Evolutionary conservation across 2,888 invertebrate species (phyloP), one percentile per base, ranked within the genome.

Genomic region (Orthonychiurus folsomi): DNA sequence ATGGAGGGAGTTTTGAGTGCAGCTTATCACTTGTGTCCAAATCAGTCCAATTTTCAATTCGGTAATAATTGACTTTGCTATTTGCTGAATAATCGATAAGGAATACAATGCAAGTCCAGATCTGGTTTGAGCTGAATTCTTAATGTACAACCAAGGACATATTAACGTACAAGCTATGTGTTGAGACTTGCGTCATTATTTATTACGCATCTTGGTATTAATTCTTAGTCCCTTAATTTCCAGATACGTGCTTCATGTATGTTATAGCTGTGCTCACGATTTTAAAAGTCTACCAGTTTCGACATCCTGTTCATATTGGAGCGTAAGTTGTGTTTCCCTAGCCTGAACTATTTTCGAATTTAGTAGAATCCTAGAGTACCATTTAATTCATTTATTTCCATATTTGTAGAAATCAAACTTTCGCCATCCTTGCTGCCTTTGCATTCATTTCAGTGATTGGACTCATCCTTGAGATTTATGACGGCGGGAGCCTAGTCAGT

Each of bases 171-270:
- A n/a, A n/a, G n/a, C n/a, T n/a, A n/a, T n/a, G n/a, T n/a, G n/a
- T n/a, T n/a, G n/a, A n/a, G n/a, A n/a, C n/a, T n/a, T n/a, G n/a
- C n/a, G n/a, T n/a, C n/a, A n/a, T n/a, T n/a, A n/a, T n/a, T n/a
- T 26, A 28, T n/a, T n/a, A n/a, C n/a, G n/a, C n/a, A 52, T 52
- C 9, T 23, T 21, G 20, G n/a, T 20, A 5, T 52, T 23, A 52
- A 52, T 23, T 52, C n/a, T 21, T 52, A 5, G 52, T 18, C 23
- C 23, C 5, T 26, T 37, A 21, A n/a, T 75, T 56, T 57, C n/a
- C 76, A 82, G 82, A 82, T 73, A 82, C 82, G 0, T 79, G 82
- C 2, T 82, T 81, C 71, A 82, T 82, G 82, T 82, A 82, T 75
- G 79, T 82, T 61, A 81, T 82, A 57, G 80, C 81, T 2, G 79